Evolutionary conservation across 2,113 vertebrate species (phyloP), one percentile per base, ranked within the genome.

Genomic region (Mustelus asterias): DNA sequence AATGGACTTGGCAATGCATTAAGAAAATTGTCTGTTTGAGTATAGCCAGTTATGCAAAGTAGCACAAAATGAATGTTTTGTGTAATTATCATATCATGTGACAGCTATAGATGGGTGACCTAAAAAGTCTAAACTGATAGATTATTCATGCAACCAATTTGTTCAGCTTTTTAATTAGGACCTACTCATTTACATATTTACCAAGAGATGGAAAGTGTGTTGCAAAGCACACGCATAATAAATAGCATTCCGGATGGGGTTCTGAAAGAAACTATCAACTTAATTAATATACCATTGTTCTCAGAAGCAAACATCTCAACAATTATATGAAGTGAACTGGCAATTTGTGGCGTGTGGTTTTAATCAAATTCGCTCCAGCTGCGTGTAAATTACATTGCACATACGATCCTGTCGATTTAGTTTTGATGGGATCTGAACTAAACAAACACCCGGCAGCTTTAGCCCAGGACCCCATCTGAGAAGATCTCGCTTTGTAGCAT

Each of bases 81-180:
- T 96, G 96, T 97, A 97, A 96, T 97, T 97, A 96, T 78, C 24
- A 95, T 96, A 96, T 96, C 97, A 97, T 97, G 96, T 97, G 97
- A 96, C 96, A 96, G 95, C 96, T 18, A 78, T 94, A 60, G 95
- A 97, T 97, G 97, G 96, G 96, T 95, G 90, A 96, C 96, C 88
- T 16, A 70, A 96, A 96, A 97, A 97, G 97, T 97, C 96, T 96
- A 72, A 96, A 95, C 96, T 96, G 97, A 97, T 97, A 97, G 97
- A 97, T 97, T 97, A 97, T 97, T 97, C 97, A 97, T 97, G 97
- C 96, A 96, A 96, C 96, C 96, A 97, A 97, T 97, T 96, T 76
- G 97, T 97, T 97, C 97, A 96, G 96, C 95, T 96, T 96, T 96
- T 96, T 97, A 98, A 98, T 98, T 97, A 97, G 97, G 96, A 96